Evolutionary conservation across 2,113 vertebrate genomes (phyloP).

Genomic region (Saguinus midas): DNA sequence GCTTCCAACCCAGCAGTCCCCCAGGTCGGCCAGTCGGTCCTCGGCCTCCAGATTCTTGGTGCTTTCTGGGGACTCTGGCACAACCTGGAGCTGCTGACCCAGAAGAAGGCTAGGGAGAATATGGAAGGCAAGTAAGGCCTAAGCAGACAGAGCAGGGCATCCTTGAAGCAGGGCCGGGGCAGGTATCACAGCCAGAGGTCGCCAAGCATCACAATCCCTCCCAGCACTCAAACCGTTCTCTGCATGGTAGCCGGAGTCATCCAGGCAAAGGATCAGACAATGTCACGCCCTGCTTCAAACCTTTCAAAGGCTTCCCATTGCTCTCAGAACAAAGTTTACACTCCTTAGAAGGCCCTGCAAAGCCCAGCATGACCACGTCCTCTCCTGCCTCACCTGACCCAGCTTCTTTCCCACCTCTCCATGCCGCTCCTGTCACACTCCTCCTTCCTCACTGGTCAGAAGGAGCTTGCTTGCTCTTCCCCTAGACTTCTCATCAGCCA

Average conservation of each 20-base stretch:
- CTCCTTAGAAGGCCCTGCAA: not conserved
- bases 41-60: not conserved
- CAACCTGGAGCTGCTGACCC: not conserved
- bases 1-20: not conserved
- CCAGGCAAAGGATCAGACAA: not conserved
- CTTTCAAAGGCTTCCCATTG: not conserved
- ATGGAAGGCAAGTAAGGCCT: not conserved
- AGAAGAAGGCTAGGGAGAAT: not conserved
- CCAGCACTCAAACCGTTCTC: not conserved
- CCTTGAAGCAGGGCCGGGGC: not conserved
- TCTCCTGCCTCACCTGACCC: not conserved
- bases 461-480: not conserved
- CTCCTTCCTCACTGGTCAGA: not conserved
- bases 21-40: not conserved
- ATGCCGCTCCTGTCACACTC: not conserved
- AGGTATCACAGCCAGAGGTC: not conserved
- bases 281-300: not conserved
- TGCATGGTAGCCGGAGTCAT: not conserved
- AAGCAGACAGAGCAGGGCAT: not conserved
- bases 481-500: not conserved
- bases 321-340: not conserved
- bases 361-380: not conserved
- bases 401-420: not conserved
- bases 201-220: not conserved
- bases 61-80: not conserved